Percentiles rank a stretch among this genome's conserved stretches.
Evolutionary conservation across 30 jellyfish, hydroid and myxozoan species (phyloP).

Genomic region (Hydractinia echinata): DNA sequence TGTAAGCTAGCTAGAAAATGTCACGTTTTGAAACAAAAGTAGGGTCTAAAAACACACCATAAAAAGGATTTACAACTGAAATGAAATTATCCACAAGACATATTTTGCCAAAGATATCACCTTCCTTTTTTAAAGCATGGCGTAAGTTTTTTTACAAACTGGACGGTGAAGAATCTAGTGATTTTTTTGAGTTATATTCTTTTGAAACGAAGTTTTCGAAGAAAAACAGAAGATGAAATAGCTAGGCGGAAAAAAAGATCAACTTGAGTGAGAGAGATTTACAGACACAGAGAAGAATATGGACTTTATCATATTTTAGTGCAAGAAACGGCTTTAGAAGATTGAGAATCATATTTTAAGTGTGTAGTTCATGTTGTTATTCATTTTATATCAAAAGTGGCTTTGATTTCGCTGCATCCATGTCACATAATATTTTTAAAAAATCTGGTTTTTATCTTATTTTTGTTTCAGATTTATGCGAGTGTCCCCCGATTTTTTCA

Average conservation of each 20-base stretch:
- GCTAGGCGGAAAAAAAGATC: slow-evolving; percentile 11
- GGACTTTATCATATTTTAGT: neutral
- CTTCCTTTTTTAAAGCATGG: too few relatives aligned
- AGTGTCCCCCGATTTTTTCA: neutral
- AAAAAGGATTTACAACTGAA: too few relatives aligned
- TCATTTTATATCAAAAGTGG: neutral
- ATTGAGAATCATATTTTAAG: slow-evolving; percentile 1
- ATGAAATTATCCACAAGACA: too few relatives aligned
- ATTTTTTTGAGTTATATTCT: neutral
- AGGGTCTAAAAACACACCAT: too few relatives aligned
- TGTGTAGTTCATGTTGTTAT: neutral
- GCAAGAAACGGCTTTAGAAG: slow-evolving; percentile 6
- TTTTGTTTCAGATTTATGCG: slow-evolving; percentile 9
- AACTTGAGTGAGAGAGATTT: slow-evolving; percentile 9
- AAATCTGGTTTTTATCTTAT: neutral
- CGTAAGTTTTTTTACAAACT: too few relatives aligned
- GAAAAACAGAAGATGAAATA: neutral
- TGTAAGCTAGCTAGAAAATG: too few relatives aligned
- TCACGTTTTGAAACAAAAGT: too few relatives aligned
- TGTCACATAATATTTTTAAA: neutral
- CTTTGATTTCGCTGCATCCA: neutral
- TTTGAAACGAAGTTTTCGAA: slow-evolving; percentile 1
- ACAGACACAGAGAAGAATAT: too few relatives aligned
- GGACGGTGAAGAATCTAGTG: neutral
- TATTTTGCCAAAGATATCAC: too few relatives aligned